Evolutionary conservation across 64 coral and sea anemone genomes (phyloP), one percentile per base, ranked within the genome.

Genomic region (Stichodactyla mertensii): DNA sequence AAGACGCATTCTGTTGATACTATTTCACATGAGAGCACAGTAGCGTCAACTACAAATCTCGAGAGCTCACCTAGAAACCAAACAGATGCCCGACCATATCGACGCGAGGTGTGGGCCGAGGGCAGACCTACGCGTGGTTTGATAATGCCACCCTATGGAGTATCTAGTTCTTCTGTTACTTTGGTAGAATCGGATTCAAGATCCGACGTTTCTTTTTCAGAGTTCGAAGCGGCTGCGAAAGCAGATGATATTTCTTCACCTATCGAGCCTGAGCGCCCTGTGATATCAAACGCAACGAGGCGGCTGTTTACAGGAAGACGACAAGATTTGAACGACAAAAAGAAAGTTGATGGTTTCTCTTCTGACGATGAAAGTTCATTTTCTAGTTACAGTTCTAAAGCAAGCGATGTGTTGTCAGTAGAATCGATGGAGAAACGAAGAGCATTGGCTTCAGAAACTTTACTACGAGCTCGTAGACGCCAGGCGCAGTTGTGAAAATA

Each of bases 351-450:
- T n/a, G 19, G 2, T 45, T 84, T 57, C 54, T 55, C 82, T 7
- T 84, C 82, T 12, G 82, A 60, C 26, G 82, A 84, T 54, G 82
- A 84, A 52, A 27, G 52, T 0, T 84, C 82, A 27, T 6, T 31
- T 12, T 52, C 15, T 79, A 79, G 77, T 10, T 52, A 51, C 51
- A 81, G 36, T 81, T 52, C 36, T 24, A 52, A 52, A n/a, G 52
- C 36, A 14, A 84, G 82, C 11, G 54, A 22, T 84, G 82, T 60
- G 1, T 60, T 84, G 82, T 84, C 82, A 15, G 52, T 84, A 16
- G 82, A 84, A 84, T 51, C 82, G 0, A 84, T 84, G 82, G 53
- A 84, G 14, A 84, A 84, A 60, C 82, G 82, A 55, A 52, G 57
- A 14, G 82, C 52, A 15, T 22, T 84, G 23, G 82, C 82, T 4